A percentile compares a stretch with the other conserved stretches of the same genome.
Conservation (phyloP, 2,797 vertebrate genomes). For the Anisognathus igniventris region DNA sequence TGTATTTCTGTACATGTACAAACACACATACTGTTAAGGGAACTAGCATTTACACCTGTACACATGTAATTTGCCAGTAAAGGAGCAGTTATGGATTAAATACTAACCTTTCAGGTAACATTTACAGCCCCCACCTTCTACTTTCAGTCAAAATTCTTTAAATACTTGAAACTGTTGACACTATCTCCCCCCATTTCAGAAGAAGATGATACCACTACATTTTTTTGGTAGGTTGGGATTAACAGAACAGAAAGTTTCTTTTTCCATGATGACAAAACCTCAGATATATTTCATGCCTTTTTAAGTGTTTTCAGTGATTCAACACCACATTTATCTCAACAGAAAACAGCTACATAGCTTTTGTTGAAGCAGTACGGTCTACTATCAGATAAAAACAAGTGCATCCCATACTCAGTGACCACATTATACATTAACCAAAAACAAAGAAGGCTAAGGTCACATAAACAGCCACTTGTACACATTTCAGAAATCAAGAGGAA, state of each 20-base stretch:
- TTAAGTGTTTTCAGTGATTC: neutral
- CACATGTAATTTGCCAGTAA: neutral
- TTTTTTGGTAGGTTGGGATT: neutral
- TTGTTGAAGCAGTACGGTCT: neutral
- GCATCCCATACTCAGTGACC: neutral
- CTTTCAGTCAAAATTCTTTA: neutral
- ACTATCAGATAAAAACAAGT: neutral
- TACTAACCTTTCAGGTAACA: neutral
- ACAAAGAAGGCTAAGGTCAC: neutral
- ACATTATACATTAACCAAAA: neutral
- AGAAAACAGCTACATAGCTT: neutral
- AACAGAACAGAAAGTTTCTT: neutral
- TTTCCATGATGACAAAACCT: neutral
- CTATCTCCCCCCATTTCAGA: neutral
- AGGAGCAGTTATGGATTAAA: neutral
- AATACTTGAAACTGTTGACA: neutral
- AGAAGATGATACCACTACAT: neutral
- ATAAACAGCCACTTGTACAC: neutral
- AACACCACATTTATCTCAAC: neutral
- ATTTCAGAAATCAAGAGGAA: neutral
- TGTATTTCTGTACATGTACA: neutral
- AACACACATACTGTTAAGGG: neutral
- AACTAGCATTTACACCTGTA: neutral
- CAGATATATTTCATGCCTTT: neutral
- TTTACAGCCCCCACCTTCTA: neutral